Conservation (phyloP, 2,888 invertebrate species). For the Andrena trimmerana region DNA sequence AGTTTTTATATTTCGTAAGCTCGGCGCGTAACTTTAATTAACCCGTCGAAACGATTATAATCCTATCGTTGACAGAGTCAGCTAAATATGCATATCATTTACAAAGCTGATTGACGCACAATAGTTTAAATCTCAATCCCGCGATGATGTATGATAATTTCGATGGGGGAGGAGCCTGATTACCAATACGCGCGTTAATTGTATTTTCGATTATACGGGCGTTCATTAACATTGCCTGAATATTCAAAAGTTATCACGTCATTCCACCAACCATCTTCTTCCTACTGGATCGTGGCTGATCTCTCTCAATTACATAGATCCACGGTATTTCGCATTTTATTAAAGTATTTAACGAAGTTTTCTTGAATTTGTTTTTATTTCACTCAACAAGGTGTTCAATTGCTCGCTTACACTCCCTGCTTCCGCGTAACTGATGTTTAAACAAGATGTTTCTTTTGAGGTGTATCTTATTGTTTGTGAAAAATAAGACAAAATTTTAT, state of each 20-base stretch:
- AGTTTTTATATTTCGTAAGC: not conserved
- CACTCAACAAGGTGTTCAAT: not conserved
- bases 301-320: not conserved
- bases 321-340: not conserved
- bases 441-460: not conserved
- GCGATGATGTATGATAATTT: constrained; percentile 2
- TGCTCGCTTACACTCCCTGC: not conserved
- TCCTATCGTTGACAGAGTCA: not conserved
- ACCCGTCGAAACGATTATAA: constrained; percentile 10
- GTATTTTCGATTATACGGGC: constrained; percentile 16
- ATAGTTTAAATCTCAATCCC: constrained; percentile 20
- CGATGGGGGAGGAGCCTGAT: not conserved
- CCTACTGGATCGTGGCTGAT: not conserved
- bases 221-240: constrained; percentile 6
- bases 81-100: constrained; percentile 15
- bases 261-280: not conserved
- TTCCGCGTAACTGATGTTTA: not conserved
- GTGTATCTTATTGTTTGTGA: not conserved
- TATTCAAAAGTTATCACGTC: constrained; percentile 4
- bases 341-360: not conserved
- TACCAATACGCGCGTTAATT: not conserved
- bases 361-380: not conserved
- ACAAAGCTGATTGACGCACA: constrained; percentile 1
- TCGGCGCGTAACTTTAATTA: not conserved
- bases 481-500: not conserved